Evolutionary conservation across 2,797 vertebrate genomes (phyloP).

Genomic region (Protonibea diacanthus): DNA sequence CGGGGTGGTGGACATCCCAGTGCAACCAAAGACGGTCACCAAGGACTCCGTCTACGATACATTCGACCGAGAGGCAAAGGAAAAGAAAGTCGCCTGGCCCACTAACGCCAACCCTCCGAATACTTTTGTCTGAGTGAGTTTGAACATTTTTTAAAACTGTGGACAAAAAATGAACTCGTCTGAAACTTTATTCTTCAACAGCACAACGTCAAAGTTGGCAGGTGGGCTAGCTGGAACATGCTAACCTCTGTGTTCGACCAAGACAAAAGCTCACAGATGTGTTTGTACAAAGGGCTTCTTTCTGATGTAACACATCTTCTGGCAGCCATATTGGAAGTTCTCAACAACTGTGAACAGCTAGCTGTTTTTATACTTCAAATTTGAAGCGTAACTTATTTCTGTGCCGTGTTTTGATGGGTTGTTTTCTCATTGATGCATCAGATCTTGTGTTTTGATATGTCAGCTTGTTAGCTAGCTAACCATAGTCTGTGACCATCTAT

Average conservation of each 20-base stretch:
- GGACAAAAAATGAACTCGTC: neutral
- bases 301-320: conserved; percentile 17
- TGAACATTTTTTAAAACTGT: neutral
- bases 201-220: conserved; percentile 17
- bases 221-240: conserved; percentile 16
- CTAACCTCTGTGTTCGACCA: neutral
- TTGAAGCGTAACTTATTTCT: conserved; percentile 26
- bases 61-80: conserved; percentile 92
- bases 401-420: conserved; percentile 34
- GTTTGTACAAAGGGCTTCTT: conserved; percentile 65
- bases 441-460: conserved; percentile 34
- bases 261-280: conserved; percentile 23
- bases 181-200: conserved; percentile 14
- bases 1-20: conserved; percentile 91
- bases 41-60: conserved; percentile 91
- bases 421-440: conserved; percentile 15
- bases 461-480: conserved; percentile 36
- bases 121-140: conserved; percentile 88
- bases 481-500: conserved; percentile 19
- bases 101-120: conserved; percentile 93
- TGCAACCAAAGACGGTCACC: conserved; percentile 84
- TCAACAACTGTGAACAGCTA: conserved; percentile 20
- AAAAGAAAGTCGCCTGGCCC: conserved; percentile 96
- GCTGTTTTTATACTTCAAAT: conserved; percentile 39
- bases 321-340: conserved; percentile 35